Evolutionary conservation across 2,888 invertebrate species (phyloP).

Genomic region (Aspidapion aeneum): DNA sequence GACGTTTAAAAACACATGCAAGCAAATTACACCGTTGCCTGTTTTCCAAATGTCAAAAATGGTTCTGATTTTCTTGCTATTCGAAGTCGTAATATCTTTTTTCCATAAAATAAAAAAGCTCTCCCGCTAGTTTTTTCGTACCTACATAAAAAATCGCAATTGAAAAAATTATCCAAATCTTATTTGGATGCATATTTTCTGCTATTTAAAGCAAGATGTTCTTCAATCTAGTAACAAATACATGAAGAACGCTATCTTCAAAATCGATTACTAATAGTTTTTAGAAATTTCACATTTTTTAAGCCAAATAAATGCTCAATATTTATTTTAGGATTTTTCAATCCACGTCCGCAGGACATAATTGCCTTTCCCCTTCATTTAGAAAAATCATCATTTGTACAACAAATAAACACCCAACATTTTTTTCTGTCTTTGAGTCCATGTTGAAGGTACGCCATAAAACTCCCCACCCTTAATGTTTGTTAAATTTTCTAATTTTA

Average conservation of each 20-base stretch:
- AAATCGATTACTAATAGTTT: no score
- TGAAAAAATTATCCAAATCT: no score
- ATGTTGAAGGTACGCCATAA: constrained; percentile 73
- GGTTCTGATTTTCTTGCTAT: constrained; percentile 63
- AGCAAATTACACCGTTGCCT: constrained; percentile 81
- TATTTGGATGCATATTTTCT: no score
- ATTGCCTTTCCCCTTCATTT: constrained; percentile 84
- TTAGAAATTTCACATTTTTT: no score
- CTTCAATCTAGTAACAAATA: no score
- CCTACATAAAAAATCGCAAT: constrained; percentile 96
- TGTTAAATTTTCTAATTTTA: constrained; percentile 79
- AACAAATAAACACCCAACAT: no score
- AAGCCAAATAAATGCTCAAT: no score
- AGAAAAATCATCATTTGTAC: constrained; percentile 79
- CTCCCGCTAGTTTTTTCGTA: constrained; percentile 70
- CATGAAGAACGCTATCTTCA: no score
- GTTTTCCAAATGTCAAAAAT: constrained; percentile 87
- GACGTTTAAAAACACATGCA: constrained; percentile 88
- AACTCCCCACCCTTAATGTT: constrained; percentile 76
- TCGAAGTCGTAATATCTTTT: constrained; percentile 47
- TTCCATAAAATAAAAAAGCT: constrained; percentile 72
- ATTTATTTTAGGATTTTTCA: no score
- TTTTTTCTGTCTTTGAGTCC: constrained; percentile 69
- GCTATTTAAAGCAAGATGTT: no score
- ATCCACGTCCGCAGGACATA: constrained; percentile 70